These are phyloP conservation scores for Nephrotoma flavescens DNA, from an alignment of 2,888 invertebrate genomes.

Conservation along the genomic window DNA sequence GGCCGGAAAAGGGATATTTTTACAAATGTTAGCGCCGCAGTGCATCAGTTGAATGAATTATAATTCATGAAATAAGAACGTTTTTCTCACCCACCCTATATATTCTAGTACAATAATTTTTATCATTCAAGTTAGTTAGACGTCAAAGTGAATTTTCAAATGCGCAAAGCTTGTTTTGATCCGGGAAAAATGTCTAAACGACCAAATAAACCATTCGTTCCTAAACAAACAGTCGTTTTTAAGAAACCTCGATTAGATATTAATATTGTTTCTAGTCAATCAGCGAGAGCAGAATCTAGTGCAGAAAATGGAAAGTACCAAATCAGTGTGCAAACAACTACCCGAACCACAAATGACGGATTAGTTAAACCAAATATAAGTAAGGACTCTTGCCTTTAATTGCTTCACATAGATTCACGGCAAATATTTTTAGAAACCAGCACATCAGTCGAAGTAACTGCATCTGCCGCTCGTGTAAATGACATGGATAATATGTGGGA, in stretches of 20 bases:
- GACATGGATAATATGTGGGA: conserved; percentile 21
- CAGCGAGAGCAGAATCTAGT: background rate
- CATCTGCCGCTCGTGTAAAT: background rate
- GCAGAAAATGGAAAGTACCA: background rate
- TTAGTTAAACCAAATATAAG: background rate
- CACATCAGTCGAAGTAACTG: background rate
- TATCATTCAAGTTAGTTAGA: background rate
- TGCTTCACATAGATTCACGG: too few relatives aligned
- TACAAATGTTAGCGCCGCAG: too few relatives aligned
- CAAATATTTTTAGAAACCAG: background rate
- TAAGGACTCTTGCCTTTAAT: background rate
- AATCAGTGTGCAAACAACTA: background rate
- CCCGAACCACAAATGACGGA: background rate
- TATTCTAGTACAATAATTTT: background rate
- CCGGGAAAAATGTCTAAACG: background rate
- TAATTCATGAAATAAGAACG: too few relatives aligned
- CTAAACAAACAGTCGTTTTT: background rate
- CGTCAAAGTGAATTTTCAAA: background rate
- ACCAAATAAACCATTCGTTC: background rate
- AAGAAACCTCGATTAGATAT: background rate
- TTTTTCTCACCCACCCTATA: too few relatives aligned
- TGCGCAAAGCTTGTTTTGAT: background rate
- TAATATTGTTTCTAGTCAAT: background rate
- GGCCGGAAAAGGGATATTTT: too few relatives aligned
- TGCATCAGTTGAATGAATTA: too few relatives aligned